Evolutionary conservation across 2,113 vertebrate species (phyloP), one percentile per base, ranked within the genome.

Genomic region (Buteo buteo): DNA sequence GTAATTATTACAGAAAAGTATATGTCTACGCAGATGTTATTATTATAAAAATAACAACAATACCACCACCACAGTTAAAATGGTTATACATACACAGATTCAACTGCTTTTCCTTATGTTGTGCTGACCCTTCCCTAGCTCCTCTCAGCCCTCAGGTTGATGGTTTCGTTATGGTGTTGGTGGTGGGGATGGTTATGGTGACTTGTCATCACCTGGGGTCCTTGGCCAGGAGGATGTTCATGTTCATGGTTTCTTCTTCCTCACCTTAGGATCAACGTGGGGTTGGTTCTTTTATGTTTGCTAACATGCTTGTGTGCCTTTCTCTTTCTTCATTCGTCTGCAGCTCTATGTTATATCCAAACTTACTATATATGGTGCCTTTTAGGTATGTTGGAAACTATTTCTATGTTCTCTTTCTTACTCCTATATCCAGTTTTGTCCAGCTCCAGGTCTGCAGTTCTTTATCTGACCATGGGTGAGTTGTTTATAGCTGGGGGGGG

Each of bases 331-430:
- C 4, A 5, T 13, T 65, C 11, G 3, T 77, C 31, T 65, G 18
- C 6, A 61, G 49, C n/a, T 58, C 34, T 18, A 15, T 54, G 6
- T 72, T 77, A 49, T 11, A 28, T 4, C 31, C 28, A 25, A 40
- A 58, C 21, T 54, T 73, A n/a, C 5, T 54, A 15, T 13, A n/a
- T 38, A 10, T 34, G 5, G 13, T 0, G 0, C 6, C 3, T 73
- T 77, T 42, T 40, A 40, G 2, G 6, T 62, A 32, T 19, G 24
- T 66, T 74, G 20, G 17, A 78, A 94, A 55, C 9, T 24, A n/a
- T n/a, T 83, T 58, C 10, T 86, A 13, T 50, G n/a, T 94, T 86
- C 17, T 67, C 18, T 65, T 86, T 86, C 40, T 55, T 66, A 54
- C 9, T 66, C 5, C 25, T 70, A 0, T 29, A 38, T 22, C 25